Evolutionary conservation across 2,113 vertebrate genomes (phyloP).

Genomic region (Megalops atlanticus): DNA sequence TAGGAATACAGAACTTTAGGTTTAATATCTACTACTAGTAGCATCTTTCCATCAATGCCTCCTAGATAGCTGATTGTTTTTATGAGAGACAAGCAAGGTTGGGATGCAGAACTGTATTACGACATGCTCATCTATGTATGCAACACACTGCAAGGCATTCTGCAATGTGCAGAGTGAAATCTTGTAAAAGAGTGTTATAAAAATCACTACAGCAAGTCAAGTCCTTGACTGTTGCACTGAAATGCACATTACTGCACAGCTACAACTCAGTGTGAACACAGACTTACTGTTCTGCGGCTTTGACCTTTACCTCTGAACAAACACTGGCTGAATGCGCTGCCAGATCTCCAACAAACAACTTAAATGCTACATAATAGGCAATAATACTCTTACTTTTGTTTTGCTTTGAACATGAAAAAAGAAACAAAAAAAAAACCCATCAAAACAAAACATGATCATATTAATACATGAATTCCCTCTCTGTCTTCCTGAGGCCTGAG

Average conservation of each 20-base stretch:
- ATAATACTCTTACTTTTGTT: neutral
- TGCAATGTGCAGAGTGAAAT: too few species aligned
- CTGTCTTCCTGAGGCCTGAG: conserved; percentile 49
- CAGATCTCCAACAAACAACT: neutral
- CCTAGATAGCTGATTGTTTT: neutral
- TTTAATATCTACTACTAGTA: neutral
- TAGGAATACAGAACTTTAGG: too few species aligned
- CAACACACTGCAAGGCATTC: too few species aligned
- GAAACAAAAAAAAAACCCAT: neutral
- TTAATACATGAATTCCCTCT: conserved; percentile 55
- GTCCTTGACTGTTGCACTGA: neutral
- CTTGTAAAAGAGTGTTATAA: neutral
- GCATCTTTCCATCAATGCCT: neutral
- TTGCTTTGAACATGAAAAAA: neutral
- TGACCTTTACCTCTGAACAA: neutral
- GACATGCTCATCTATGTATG: too few species aligned
- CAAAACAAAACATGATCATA: conserved; percentile 57
- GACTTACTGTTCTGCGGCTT: neutral
- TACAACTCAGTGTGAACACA: neutral
- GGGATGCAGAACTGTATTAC: neutral
- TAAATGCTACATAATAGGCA: neutral
- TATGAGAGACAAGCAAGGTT: neutral
- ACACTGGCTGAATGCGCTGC: neutral
- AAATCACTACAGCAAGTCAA: neutral
- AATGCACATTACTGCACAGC: neutral